phyloP scores from a whole-genome alignment of 2,797 vertebrate species.

The Siniperca obscura region DNA sequence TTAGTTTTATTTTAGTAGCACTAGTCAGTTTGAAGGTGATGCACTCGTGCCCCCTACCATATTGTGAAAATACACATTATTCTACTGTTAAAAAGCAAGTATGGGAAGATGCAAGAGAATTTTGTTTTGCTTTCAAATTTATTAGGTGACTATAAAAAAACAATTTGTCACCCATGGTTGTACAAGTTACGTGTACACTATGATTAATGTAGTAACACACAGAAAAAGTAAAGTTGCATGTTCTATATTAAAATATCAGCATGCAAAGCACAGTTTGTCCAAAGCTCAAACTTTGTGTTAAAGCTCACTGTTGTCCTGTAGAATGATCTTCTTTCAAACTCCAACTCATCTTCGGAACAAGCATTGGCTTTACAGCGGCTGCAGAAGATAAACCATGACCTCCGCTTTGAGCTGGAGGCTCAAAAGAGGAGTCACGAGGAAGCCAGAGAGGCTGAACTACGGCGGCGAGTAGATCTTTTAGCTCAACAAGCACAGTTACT shows the following conservation, averaged over 20 bases:
- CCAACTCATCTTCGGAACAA: slow-evolving; percentile 61
- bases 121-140: neutral
- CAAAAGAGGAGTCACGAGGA: slow-evolving; percentile 89
- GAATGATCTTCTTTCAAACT: slow-evolving; percentile 53
- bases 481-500: slow-evolving; percentile 90
- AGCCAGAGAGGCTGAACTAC: slow-evolving; percentile 88
- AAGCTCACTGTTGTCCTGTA: slow-evolving; percentile 44
- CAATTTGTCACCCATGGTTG: neutral
- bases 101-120: neutral
- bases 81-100: neutral
- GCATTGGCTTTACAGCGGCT: slow-evolving; percentile 65
- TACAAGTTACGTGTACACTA: neutral
- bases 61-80: neutral
- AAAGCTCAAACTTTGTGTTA: neutral
- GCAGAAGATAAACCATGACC: slow-evolving; percentile 84
- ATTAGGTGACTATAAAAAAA: neutral
- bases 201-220: neutral
- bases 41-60: neutral
- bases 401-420: slow-evolving; percentile 88
- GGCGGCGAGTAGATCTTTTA: slow-evolving; percentile 88
- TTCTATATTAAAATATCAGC: neutral
- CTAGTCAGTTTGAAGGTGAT: neutral
- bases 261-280: neutral
- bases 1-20: neutral
- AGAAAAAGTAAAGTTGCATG: too few species aligned